Conservation (phyloP, 2,113 vertebrate genomes). For the Parotia lawesii region DNA sequence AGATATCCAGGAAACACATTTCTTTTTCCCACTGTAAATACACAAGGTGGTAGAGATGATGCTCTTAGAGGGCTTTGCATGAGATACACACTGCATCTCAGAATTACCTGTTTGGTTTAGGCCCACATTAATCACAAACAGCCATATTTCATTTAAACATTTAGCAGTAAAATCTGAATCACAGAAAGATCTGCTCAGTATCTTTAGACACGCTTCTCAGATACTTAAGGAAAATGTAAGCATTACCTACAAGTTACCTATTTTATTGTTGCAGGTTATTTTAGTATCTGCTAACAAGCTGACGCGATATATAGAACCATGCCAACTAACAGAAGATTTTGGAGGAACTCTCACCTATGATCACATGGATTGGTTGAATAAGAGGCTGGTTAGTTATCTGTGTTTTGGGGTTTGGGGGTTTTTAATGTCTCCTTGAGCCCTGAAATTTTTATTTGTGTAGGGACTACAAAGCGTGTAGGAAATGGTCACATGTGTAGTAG, state of each 20-base stretch:
- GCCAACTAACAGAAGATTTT: slow-evolving; percentile 95
- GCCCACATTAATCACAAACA: not conserved
- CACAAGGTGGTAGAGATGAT: not conserved
- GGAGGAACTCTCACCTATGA: slow-evolving; percentile 95
- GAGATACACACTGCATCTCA: not conserved
- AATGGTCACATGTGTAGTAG: not conserved
- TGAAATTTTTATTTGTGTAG: not conserved
- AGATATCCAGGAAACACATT: not conserved
- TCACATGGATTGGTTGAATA: slow-evolving; percentile 97
- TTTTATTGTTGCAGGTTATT: slow-evolving; percentile 83
- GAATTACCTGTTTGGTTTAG: not conserved
- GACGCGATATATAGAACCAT: slow-evolving; percentile 95
- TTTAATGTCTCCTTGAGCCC: not conserved
- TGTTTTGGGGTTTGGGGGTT: not conserved
- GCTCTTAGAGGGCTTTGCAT: not conserved
- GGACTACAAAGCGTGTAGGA: not conserved
- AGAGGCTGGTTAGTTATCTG: slow-evolving; percentile 86
- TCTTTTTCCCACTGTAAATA: not conserved
- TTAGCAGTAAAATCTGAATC: not conserved
- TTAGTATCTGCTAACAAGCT: slow-evolving; percentile 97
- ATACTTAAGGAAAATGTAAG: not conserved
- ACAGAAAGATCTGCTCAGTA: not conserved
- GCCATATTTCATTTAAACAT: not conserved
- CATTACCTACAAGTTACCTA: not conserved
- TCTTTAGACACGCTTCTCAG: not conserved